These are phyloP conservation scores for Notothenia rossii DNA, from an alignment of 2,113 vertebrate genomes.

Conservation along the genomic window DNA sequence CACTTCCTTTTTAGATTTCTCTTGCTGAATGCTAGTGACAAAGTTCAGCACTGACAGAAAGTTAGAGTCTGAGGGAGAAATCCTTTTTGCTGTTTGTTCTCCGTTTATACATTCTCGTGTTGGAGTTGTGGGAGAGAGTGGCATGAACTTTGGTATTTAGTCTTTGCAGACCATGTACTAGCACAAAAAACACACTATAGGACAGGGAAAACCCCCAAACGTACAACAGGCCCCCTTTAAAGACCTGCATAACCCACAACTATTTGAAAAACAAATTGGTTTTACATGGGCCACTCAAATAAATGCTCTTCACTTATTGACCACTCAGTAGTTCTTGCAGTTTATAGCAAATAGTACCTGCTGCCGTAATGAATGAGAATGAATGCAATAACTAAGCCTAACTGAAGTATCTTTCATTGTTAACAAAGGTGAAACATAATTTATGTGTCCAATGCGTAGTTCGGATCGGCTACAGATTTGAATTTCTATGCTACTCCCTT, in stretches of 20 bases:
- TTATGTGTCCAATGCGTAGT: too few species aligned
- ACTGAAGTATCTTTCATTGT: too few species aligned
- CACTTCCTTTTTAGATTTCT: constrained; percentile 24
- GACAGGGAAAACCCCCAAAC: too few species aligned
- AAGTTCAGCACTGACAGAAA: constrained; percentile 2
- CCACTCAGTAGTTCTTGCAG: not conserved
- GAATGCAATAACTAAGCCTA: not conserved
- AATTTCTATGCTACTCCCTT: too few species aligned
- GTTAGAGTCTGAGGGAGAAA: not conserved
- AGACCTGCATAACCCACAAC: not conserved
- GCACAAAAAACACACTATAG: too few species aligned
- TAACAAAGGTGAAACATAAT: too few species aligned
- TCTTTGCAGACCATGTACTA: too few species aligned
- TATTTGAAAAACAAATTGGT: not conserved
- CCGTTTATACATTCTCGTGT: not conserved
- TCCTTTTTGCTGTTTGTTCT: not conserved
- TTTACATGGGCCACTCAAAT: not conserved
- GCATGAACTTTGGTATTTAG: too few species aligned
- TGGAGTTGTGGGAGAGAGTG: too few species aligned
- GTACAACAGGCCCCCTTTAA: too few species aligned
- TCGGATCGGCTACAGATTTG: too few species aligned
- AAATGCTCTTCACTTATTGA: too few species aligned
- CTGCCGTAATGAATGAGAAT: not conserved
- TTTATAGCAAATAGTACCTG: not conserved
- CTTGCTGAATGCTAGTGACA: constrained; percentile 34